phyloP scores from a whole-genome alignment of 2,888 invertebrate genomes.

The Dascillus cervinus region DNA sequence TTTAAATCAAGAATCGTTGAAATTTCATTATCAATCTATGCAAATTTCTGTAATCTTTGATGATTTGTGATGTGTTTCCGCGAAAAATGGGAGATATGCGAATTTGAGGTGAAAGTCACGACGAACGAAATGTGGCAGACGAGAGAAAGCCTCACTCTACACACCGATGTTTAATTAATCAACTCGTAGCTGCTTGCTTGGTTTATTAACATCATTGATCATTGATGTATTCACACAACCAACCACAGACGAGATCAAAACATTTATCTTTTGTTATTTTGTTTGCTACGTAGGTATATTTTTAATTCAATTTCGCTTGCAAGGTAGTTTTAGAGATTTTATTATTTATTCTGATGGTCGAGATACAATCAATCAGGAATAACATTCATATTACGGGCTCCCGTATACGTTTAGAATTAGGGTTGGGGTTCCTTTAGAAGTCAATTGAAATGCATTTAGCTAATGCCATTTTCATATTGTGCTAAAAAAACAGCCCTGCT shows the following conservation, averaged over 20 bases:
- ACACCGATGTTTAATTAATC: constrained; percentile 44
- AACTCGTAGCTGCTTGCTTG: constrained; percentile 37
- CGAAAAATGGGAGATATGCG: no score
- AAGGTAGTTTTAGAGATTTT: constrained; percentile 1
- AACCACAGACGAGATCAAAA: constrained; percentile 40
- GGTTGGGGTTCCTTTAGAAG: constrained; percentile 20
- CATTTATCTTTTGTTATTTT: constrained; percentile 25
- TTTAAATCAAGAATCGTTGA: no score
- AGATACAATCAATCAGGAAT: constrained; percentile 17
- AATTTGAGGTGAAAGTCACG: no score
- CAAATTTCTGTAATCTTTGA: no score
- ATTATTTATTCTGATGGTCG: constrained; percentile 5
- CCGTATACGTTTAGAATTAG: constrained; percentile 18
- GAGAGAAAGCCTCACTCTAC: constrained; percentile 35
- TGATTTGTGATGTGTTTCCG: no score
- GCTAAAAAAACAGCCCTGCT: no score
- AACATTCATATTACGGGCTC: constrained; percentile 15
- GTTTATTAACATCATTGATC: constrained; percentile 43
- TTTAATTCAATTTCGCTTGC: no score
- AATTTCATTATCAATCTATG: no score
- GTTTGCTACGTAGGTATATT: constrained; percentile 11
- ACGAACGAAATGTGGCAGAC: no score
- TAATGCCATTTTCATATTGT: constrained; percentile 23
- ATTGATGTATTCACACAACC: constrained; percentile 40
- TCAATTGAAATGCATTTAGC: constrained; percentile 26